Percentiles rank a stretch among this genome's conserved stretches.
Evolutionary conservation across 2,888 invertebrate species (phyloP).

Genomic region (Phyllotreta cruciferae): DNA sequence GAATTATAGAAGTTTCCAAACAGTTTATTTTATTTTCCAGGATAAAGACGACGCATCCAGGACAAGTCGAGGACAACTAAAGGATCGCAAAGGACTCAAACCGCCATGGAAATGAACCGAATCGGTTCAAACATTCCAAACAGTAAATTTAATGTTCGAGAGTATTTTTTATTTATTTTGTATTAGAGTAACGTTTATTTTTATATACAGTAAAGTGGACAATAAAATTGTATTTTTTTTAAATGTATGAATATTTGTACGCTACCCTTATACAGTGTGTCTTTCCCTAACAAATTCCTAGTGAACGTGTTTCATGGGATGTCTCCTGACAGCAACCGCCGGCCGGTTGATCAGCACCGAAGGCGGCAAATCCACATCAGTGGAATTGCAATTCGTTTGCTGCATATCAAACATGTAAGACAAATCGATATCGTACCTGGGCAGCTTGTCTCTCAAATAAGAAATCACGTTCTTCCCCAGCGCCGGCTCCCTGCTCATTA

Average conservation of each 20-base stretch:
- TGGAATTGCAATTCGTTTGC: slow-evolving; percentile 70
- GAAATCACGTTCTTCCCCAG: slow-evolving; percentile 74
- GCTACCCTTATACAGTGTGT: no score
- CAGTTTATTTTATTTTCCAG: slow-evolving; percentile 19
- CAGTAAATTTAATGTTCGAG: slow-evolving; percentile 1
- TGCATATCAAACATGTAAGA: slow-evolving; percentile 85
- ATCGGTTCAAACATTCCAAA: no score
- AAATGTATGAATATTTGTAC: no score
- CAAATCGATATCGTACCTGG: slow-evolving; percentile 83
- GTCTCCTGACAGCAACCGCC: slow-evolving; percentile 53
- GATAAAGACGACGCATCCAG: slow-evolving; percentile 31
- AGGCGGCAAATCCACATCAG: slow-evolving; percentile 54
- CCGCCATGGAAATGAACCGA: slow-evolving; percentile 48
- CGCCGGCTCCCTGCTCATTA: slow-evolving; percentile 71
- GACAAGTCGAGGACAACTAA: slow-evolving; percentile 26
- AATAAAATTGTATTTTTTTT: slow-evolving; percentile 9
- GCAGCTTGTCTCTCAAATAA: slow-evolving; percentile 78
- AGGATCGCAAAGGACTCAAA: slow-evolving; percentile 42
- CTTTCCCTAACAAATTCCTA: no score
- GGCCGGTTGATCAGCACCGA: slow-evolving; percentile 51
- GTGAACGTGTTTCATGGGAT: slow-evolving; percentile 62
- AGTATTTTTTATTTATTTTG: slow-evolving; percentile 3
- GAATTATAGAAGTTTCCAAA: not conserved
- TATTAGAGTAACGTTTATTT: slow-evolving; percentile 19
- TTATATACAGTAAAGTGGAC: slow-evolving; percentile 1